Percentiles rank a stretch among this genome's conserved stretches.
These are phyloP conservation scores for Chelonus formosanus DNA, from an alignment of 2,888 invertebrate species.

Conservation along the genomic window DNA sequence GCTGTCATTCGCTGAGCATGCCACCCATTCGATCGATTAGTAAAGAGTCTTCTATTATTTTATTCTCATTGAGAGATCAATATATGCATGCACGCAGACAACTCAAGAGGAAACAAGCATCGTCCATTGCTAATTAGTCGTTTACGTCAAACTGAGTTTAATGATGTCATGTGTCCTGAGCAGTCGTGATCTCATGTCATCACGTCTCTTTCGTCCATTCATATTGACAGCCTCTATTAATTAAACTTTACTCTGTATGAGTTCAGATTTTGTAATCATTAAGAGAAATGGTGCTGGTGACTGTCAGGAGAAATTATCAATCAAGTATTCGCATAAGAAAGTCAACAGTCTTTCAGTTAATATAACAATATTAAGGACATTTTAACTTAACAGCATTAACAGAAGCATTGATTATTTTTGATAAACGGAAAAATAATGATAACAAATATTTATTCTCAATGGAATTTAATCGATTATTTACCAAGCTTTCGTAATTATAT, in stretches of 20 bases:
- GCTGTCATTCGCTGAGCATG: slow-evolving; percentile 14
- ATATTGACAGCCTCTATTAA: slow-evolving; percentile 21
- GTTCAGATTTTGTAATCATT: slow-evolving; percentile 20
- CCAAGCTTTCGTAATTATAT: too few relatives aligned
- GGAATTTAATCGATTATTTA: too few relatives aligned
- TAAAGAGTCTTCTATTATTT: slow-evolving; percentile 55
- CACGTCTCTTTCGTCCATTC: slow-evolving; percentile 21
- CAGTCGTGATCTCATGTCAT: slow-evolving; percentile 11
- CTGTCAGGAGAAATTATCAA: slow-evolving; percentile 7
- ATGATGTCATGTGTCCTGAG: slow-evolving; percentile 31
- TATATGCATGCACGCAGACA: slow-evolving; percentile 23
- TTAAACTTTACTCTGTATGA: slow-evolving; percentile 19
- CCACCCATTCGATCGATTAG: slow-evolving; percentile 47
- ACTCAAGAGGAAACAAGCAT: slow-evolving; percentile 29
- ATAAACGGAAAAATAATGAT: too few relatives aligned
- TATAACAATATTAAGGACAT: too few relatives aligned
- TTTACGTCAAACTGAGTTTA: slow-evolving; percentile 28
- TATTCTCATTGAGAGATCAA: slow-evolving; percentile 32
- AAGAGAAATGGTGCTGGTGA: slow-evolving; percentile 12
- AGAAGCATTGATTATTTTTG: too few relatives aligned
- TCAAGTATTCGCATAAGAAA: too few relatives aligned
- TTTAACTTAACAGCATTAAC: too few relatives aligned
- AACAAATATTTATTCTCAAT: too few relatives aligned
- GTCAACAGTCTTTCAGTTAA: too few relatives aligned
- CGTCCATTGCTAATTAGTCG: slow-evolving; percentile 31